Conservation (phyloP, 2,888 invertebrate genomes). For the Apodemia hepburni region DNA sequence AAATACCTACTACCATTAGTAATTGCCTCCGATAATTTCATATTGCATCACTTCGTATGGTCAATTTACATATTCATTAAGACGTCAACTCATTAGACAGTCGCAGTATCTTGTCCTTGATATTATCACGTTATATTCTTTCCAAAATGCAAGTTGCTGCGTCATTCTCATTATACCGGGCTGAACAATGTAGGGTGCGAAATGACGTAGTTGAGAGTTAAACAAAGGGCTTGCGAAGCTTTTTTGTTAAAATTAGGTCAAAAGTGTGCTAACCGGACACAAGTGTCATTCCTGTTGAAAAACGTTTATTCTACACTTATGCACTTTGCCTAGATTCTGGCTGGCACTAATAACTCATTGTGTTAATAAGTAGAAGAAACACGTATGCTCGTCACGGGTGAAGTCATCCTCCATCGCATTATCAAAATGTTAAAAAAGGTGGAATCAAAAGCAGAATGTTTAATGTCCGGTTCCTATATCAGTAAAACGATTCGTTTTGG, state of each 20-base stretch:
- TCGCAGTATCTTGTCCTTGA: neutral
- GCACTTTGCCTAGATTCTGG: neutral
- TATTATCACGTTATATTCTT: neutral
- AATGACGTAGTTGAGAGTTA: slow-evolving; percentile 16
- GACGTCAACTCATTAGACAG: neutral
- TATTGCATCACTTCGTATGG: too few relatives aligned
- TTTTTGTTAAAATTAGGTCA: slow-evolving; percentile 18
- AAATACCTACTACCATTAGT: too few relatives aligned
- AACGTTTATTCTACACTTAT: neutral
- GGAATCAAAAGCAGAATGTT: neutral
- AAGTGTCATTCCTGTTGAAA: neutral
- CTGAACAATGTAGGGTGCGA: neutral
- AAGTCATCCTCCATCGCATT: neutral
- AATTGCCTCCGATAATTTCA: too few relatives aligned
- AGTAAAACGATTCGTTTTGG: too few relatives aligned
- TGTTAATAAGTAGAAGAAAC: neutral
- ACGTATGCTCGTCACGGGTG: neutral
- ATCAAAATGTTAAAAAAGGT: neutral
- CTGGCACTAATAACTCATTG: neutral
- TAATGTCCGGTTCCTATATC: neutral
- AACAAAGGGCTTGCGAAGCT: slow-evolving; percentile 8
- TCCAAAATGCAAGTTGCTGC: neutral
- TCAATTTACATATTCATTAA: neutral
- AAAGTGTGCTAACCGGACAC: slow-evolving; percentile 13
- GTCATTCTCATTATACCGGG: slow-evolving; percentile 8